A percentile compares a stretch with the other conserved stretches of the same genome.
Evolutionary conservation across 2,113 vertebrate species (phyloP).

Genomic region (Pipra filicauda): DNA sequence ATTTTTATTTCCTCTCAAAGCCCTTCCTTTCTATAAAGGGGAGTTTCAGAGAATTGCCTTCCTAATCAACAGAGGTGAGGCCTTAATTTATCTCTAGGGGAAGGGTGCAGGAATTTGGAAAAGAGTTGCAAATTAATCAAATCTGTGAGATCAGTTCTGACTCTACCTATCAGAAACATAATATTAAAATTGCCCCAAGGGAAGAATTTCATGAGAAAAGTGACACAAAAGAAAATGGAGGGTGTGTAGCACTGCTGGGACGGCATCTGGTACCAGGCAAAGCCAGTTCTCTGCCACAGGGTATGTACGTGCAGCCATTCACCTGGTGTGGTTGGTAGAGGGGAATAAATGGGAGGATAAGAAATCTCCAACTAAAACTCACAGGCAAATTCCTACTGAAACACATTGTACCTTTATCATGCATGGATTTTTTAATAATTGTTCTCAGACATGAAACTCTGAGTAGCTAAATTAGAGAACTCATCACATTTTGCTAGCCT

Average conservation of each 20-base stretch:
- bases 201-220: neutral
- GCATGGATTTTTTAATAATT: neutral
- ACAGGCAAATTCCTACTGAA: neutral
- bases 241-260: neutral
- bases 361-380: neutral
- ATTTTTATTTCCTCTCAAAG: neutral
- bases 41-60: neutral
- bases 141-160: constrained; percentile 15
- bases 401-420: neutral
- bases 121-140: constrained; percentile 19
- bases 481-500: neutral
- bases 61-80: neutral
- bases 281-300: neutral
- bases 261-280: neutral
- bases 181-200: neutral
- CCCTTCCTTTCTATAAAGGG: neutral
- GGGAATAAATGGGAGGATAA: neutral
- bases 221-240: neutral
- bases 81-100: neutral
- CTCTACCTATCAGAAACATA: constrained; percentile 2
- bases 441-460: neutral
- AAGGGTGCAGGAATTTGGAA: neutral
- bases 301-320: neutral
- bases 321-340: neutral
- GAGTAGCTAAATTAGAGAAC: neutral